Evolutionary conservation across 2,888 invertebrate genomes (phyloP).

Genomic region (Xestia rhomboidea): DNA sequence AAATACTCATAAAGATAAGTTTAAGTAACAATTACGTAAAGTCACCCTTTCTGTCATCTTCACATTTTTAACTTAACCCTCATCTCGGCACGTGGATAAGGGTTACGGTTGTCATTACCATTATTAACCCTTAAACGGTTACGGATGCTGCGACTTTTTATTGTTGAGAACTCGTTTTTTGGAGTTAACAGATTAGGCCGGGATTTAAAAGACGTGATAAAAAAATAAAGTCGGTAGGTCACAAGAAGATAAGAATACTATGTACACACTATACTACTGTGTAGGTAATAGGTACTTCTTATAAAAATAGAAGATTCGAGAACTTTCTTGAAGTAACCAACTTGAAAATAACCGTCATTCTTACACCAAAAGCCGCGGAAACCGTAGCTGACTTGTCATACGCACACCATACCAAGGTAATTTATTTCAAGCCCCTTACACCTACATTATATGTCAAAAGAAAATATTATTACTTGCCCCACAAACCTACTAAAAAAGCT

Average conservation of each 20-base stretch:
- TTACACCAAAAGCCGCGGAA: neutral
- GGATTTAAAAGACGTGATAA: constrained; percentile 27
- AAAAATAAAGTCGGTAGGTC: neutral
- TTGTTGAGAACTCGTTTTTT: constrained; percentile 67
- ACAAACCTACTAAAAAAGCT: constrained; percentile 44
- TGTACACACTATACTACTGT: too few relatives aligned
- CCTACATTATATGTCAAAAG: constrained; percentile 9
- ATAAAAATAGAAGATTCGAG: neutral
- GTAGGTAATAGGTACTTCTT: neutral
- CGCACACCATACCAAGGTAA: neutral
- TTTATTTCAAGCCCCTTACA: neutral
- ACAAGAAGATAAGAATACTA: neutral
- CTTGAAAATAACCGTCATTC: neutral
- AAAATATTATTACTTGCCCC: constrained; percentile 26
- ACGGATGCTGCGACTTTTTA: constrained; percentile 81
- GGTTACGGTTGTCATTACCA: constrained; percentile 77
- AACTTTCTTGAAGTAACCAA: neutral
- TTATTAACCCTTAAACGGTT: constrained; percentile 83
- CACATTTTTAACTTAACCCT: constrained; percentile 78
- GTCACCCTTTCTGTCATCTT: constrained; percentile 63
- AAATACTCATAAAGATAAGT: constrained; percentile 41
- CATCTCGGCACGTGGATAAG: constrained; percentile 84
- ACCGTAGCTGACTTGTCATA: neutral
- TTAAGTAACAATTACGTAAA: constrained; percentile 61
- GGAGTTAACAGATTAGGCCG: constrained; percentile 50